phyloP scores from a whole-genome alignment of 37 sponge, comb jelly and placozoan species.

The Ianthella basta region DNA sequence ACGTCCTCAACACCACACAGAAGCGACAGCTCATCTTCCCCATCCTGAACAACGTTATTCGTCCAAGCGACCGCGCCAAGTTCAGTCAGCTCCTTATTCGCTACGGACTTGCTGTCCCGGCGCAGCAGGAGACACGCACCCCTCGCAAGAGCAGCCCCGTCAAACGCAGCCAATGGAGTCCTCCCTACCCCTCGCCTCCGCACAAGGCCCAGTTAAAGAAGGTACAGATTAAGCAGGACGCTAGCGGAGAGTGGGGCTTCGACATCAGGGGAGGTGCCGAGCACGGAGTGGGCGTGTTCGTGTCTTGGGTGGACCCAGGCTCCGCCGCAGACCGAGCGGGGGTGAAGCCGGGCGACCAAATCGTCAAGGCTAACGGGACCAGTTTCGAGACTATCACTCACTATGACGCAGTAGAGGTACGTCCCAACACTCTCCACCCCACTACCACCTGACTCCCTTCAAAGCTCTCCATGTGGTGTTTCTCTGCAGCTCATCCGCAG shows the following conservation, averaged over 20 bases:
- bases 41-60: conserved; percentile 63
- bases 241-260: conserved; percentile 77
- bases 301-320: conserved; percentile 83
- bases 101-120: conserved; percentile 56
- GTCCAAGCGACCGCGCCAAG: conserved; percentile 67
- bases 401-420: conserved; percentile 65
- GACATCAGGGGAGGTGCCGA: conserved; percentile 82
- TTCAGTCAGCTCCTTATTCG: conserved; percentile 72
- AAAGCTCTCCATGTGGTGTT: neutral
- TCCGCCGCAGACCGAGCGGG: conserved; percentile 73
- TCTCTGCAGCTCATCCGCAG: conserved; percentile 48
- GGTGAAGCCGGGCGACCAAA: conserved; percentile 76
- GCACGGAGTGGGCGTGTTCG: conserved; percentile 75
- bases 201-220: conserved; percentile 22
- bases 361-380: conserved; percentile 64
- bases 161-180: neutral
- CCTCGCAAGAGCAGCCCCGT: neutral
- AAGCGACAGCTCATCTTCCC: conserved; percentile 78
- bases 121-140: conserved; percentile 20
- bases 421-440: neutral
- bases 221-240: conserved; percentile 62
- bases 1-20: conserved; percentile 66
- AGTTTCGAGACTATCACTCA: conserved; percentile 57
- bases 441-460: neutral
- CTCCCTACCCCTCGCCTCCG: conserved; percentile 9